phyloP scores from a whole-genome alignment of 2,888 invertebrate species.

The Conus canariensis region DNA sequence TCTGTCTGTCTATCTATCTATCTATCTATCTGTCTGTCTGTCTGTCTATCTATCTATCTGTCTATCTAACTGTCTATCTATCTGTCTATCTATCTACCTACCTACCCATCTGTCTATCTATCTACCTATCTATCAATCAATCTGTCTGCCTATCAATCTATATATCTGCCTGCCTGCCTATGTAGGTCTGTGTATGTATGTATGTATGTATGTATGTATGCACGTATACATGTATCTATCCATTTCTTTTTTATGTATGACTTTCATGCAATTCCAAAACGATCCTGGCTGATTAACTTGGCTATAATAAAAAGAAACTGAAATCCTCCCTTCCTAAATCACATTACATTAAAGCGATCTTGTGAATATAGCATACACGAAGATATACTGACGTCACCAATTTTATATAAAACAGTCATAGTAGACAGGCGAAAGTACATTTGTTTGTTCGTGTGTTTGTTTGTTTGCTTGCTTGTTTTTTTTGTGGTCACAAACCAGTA shows the following conservation, averaged over 20 bases:
- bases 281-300: no score
- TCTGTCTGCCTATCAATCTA: not conserved
- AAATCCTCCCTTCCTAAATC: no score
- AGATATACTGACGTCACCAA: not conserved
- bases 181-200: constrained; percentile 25
- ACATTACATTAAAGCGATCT: no score
- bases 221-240: not conserved
- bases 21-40: no score
- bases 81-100: not conserved
- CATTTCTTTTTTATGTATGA: no score
- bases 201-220: constrained; percentile 22
- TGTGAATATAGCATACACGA: not conserved
- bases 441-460: not conserved
- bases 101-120: no score
- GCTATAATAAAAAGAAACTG: no score
- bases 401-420: not conserved
- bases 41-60: not conserved
- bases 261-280: no score
- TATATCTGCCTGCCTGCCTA: not conserved
- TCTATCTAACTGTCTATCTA: not conserved
- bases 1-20: no score
- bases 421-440: not conserved
- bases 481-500: no score
- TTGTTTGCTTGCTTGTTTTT: no score
- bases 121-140: not conserved